Percentiles rank a stretch among this genome's conserved stretches.
Evolutionary conservation across 2,888 invertebrate species (phyloP).

Genomic region (Drosophila mimetica): DNA sequence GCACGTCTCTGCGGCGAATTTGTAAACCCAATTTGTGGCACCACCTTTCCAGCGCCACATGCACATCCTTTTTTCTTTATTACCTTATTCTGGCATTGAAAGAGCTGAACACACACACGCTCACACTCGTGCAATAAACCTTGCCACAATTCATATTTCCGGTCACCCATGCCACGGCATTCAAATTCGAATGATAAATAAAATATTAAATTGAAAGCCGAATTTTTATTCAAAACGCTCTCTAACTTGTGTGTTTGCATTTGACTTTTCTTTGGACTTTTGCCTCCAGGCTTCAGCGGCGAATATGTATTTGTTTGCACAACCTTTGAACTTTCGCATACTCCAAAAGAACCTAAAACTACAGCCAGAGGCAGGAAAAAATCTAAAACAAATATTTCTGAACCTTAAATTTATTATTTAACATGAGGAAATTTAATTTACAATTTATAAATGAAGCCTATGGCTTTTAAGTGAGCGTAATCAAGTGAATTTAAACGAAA

Average conservation of each 20-base stretch:
- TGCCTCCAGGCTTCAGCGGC: constrained; percentile 2
- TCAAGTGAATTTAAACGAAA: neutral
- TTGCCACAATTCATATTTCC: constrained; percentile 49
- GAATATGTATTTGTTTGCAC: constrained; percentile 40
- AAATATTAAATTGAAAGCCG: constrained; percentile 70
- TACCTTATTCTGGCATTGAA: constrained; percentile 56
- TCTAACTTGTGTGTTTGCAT: constrained; percentile 51
- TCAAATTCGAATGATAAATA: constrained; percentile 51
- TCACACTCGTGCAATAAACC: constrained; percentile 30
- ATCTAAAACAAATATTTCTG: constrained; percentile 53
- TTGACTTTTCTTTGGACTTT: constrained; percentile 38
- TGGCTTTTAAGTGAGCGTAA: neutral
- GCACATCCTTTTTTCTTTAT: constrained; percentile 48
- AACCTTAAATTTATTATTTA: constrained; percentile 36
- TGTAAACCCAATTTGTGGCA: constrained; percentile 64
- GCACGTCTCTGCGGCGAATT: constrained; percentile 53
- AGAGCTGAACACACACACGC: constrained; percentile 44
- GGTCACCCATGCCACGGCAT: constrained; percentile 39
- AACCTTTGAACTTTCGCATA: constrained; percentile 57
- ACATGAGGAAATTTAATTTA: constrained; percentile 21
- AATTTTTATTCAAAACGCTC: constrained; percentile 53
- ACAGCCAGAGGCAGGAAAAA: constrained; percentile 51
- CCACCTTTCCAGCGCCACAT: constrained; percentile 26
- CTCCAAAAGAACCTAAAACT: constrained; percentile 59
- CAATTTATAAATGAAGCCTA: neutral